Conservation (phyloP, 2,797 vertebrate species). For the Hippocampus kuda region DNA sequence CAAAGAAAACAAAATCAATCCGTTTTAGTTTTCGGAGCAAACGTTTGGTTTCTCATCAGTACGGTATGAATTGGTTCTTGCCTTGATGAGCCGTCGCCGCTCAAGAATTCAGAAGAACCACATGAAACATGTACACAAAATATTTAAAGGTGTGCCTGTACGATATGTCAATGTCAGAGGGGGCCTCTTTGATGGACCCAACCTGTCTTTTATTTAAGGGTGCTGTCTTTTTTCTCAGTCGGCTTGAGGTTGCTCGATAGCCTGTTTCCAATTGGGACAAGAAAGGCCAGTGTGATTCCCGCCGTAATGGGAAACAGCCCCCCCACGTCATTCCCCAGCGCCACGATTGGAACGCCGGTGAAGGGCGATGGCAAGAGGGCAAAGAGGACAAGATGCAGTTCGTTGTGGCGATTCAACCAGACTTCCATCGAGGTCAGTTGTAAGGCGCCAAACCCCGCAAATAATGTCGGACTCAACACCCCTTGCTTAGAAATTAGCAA, state of each 20-base stretch:
- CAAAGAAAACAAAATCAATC: background rate
- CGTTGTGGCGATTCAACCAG: constrained; percentile 5
- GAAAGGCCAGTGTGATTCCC: constrained; percentile 41
- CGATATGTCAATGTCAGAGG: background rate
- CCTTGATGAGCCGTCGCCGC: background rate
- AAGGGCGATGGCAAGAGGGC: constrained; percentile 10
- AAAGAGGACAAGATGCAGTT: constrained; percentile 29
- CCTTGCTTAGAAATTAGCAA: no score
- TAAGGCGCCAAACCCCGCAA: no score
- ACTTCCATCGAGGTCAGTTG: background rate
- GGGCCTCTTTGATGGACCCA: constrained; percentile 6
- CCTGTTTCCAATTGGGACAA: constrained; percentile 57
- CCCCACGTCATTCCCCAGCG: constrained; percentile 15
- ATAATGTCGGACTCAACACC: no score
- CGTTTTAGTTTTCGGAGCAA: background rate
- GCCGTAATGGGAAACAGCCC: constrained; percentile 61
- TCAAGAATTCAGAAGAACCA: background rate
- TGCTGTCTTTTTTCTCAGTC: constrained; percentile 25
- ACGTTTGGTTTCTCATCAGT: background rate
- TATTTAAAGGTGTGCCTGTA: background rate
- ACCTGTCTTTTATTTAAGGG: constrained; percentile 14
- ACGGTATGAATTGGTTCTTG: background rate
- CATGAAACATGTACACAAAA: background rate
- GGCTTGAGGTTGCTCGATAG: constrained; percentile 34
- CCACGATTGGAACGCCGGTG: constrained; percentile 28